These are phyloP conservation scores for Malurus alboscapulatus DNA, from an alignment of 2,113 vertebrate genomes.

Conservation along the genomic window DNA sequence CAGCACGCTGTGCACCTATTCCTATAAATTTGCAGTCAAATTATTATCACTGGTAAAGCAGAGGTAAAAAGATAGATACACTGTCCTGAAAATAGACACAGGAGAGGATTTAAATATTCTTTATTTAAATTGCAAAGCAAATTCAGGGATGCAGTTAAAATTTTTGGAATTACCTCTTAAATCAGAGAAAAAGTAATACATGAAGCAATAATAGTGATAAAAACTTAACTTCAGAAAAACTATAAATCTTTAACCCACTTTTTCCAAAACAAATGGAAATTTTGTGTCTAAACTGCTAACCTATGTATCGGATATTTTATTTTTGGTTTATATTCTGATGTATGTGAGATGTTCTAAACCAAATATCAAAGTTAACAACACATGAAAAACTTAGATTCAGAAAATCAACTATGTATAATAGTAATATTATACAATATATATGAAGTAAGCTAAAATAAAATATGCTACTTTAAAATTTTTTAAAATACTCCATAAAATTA, in stretches of 20 bases:
- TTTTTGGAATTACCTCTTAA: background rate
- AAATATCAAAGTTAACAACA: background rate
- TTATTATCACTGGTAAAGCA: background rate
- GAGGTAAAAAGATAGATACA: background rate
- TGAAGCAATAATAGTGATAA: background rate
- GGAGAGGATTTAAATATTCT: too few species aligned
- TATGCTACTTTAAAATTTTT: background rate
- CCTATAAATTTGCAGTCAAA: background rate
- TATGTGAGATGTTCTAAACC: background rate
- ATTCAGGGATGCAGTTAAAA: background rate
- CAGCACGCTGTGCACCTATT: background rate
- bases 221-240: background rate
- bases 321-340: background rate
- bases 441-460: background rate
- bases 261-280: background rate
- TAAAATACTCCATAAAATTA: background rate
- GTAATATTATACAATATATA: too few species aligned
- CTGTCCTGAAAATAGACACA: background rate
- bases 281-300: background rate
- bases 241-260: background rate
- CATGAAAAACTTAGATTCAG: background rate
- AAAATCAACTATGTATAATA: background rate
- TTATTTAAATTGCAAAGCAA: background rate
- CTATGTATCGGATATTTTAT: background rate
- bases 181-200: background rate